Percentiles rank a stretch among this genome's conserved stretches.
phyloP scores from a whole-genome alignment of 2,888 invertebrate genomes.

The Lithophane leautieri region DNA sequence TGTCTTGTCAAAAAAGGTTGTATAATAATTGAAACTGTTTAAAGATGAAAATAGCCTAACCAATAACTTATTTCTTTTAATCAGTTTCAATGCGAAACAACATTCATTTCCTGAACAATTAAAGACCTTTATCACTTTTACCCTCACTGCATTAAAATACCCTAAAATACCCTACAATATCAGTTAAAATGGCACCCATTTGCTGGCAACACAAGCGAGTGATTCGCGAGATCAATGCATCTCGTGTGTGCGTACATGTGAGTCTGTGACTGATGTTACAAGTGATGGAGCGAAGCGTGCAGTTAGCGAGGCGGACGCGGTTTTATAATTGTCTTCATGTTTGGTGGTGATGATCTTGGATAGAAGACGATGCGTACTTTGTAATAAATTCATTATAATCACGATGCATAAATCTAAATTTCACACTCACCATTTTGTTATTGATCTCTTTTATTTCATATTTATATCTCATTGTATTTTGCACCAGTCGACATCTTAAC shows the following conservation, averaged over 20 bases:
- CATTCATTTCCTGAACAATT: background rate
- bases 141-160: conserved; percentile 4
- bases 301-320: conserved; percentile 36
- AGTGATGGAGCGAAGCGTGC: conserved; percentile 49
- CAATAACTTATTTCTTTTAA: background rate
- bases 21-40: background rate
- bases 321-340: conserved; percentile 28
- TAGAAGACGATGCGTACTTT: too few relatives aligned
- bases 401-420: too few relatives aligned
- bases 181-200: background rate
- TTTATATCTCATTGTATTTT: too few relatives aligned
- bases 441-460: too few relatives aligned
- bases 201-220: conserved; percentile 47
- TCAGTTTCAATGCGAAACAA: background rate
- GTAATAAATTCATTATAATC: too few relatives aligned
- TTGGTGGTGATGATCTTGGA: background rate
- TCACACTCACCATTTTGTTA: too few relatives aligned
- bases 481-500: too few relatives aligned
- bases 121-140: background rate
- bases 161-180: background rate
- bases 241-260: conserved; percentile 22
- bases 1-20: background rate
- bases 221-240: conserved; percentile 24
- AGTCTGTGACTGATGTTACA: conserved; percentile 47
- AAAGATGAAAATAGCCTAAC: background rate